These are phyloP conservation scores for Holcopasites calliopsidis DNA, from an alignment of 1,140 invertebrate species.

Conservation along the genomic window DNA sequence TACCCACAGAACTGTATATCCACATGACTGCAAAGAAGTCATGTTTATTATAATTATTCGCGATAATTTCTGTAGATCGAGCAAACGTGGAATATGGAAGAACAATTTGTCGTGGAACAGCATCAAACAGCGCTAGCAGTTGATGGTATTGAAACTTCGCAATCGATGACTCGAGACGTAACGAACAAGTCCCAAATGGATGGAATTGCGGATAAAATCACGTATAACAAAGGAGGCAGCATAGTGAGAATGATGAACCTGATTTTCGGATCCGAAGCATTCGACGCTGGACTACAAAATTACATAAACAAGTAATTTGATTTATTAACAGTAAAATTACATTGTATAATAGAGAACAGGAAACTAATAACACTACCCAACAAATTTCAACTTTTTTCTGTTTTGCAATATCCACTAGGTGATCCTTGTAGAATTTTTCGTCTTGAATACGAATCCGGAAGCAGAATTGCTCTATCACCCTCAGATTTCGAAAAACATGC, in stretches of 20 bases:
- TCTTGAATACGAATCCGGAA: too few species aligned
- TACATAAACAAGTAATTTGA: constrained; percentile 79
- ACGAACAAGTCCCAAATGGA: constrained; percentile 80
- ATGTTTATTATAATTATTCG: too few species aligned
- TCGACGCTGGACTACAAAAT: constrained; percentile 82
- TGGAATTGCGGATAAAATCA: constrained; percentile 85
- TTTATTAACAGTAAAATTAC: background rate
- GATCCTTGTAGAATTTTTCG: too few species aligned
- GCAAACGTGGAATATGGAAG: constrained; percentile 79
- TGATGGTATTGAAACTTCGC: constrained; percentile 63
- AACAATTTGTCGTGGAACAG: constrained; percentile 78
- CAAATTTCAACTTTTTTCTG: too few species aligned
- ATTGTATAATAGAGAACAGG: background rate
- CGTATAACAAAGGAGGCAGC: constrained; percentile 85
- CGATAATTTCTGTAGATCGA: too few species aligned
- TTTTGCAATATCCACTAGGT: too few species aligned
- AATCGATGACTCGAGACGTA: constrained; percentile 66
- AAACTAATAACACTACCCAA: too few species aligned
- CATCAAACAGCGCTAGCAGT: constrained; percentile 59
- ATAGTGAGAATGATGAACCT: constrained; percentile 89
- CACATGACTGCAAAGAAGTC: too few species aligned
- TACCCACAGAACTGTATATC: too few species aligned
- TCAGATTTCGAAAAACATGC: too few species aligned
- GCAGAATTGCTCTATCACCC: too few species aligned
- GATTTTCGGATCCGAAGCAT: constrained; percentile 84